Evolutionary conservation across 2,797 vertebrate species (phyloP), one percentile per base, ranked within the genome.

Genomic region (Acanthiza pusilla): DNA sequence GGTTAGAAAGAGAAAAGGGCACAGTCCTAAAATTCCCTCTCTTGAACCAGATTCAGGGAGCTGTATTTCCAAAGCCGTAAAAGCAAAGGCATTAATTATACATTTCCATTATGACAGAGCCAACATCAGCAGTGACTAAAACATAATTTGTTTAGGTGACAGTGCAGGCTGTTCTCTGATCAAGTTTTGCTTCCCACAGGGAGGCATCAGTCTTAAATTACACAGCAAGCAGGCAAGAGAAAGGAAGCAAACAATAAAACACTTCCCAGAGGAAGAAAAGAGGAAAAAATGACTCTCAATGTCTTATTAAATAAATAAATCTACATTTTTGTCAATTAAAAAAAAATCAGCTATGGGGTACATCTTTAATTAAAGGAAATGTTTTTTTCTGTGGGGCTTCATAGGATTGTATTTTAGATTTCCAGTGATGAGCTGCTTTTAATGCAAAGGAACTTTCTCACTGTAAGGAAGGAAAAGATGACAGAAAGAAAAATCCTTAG

Each of bases 201-300:
- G 97, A 98, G 88, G 94, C 95, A 97, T 98, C 96, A 92, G 96
- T 97, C 96, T 97, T 97, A 96, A 97, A 97, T 98, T 98, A 97
- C 97, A 97, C 57, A 97, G 97, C 89, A 98, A 97, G 96, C 91
- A 96, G 91, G 95, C 94, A 95, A 96, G 84, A 97, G 94, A 97
- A 97, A 97, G 92, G 93, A 97, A 96, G 88, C 90, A 96, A 97
- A 97, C 90, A 97, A 96, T 96, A 94, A 97, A 93, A 89, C 74
- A 73, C 72, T 95, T 97, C 91, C 83, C 94, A 89, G 85, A 89
- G 81, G 96, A 90, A 93, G 63, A 88, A 94, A 89, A 57, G 85
- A 95, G 36, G 62, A 94, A 96, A 65, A 91, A 89, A 20, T 91
- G 36, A 91, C 83, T 96, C 73, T 80, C 29, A 27, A 19, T 4